These are phyloP conservation scores for Buathra laborator DNA, from an alignment of 2,888 invertebrate species.

Conservation along the genomic window DNA sequence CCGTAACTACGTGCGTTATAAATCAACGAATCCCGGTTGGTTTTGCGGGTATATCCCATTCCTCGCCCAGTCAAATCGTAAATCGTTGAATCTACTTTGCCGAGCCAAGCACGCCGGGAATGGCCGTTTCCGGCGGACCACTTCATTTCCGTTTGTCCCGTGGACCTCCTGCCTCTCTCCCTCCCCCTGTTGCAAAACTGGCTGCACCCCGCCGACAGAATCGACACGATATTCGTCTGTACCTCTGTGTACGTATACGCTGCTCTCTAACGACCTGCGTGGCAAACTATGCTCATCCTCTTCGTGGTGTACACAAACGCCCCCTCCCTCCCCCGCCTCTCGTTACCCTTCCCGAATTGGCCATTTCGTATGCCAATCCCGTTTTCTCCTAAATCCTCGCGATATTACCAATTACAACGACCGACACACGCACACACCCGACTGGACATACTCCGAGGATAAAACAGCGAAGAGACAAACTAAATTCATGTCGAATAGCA, in stretches of 20 bases:
- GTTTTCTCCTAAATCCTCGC: conserved; percentile 65
- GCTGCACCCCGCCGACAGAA: conserved; percentile 45
- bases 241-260: conserved; percentile 24
- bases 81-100: conserved; percentile 66
- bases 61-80: conserved; percentile 56
- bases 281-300: neutral
- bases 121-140: conserved; percentile 68
- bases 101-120: conserved; percentile 54
- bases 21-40: conserved; percentile 53
- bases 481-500: conserved; percentile 45
- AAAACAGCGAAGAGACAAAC: conserved; percentile 23
- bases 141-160: conserved; percentile 64
- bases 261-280: conserved; percentile 16
- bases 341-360: conserved; percentile 37
- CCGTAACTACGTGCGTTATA: conserved; percentile 32
- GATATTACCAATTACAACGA: conserved; percentile 64
- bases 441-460: neutral
- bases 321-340: neutral
- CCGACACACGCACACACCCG: conserved; percentile 10
- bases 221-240: conserved; percentile 15
- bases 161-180: neutral
- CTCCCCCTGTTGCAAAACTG: conserved; percentile 21
- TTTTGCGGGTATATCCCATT: neutral
- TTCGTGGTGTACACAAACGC: neutral
- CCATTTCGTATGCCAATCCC: conserved; percentile 64